Evolutionary conservation across 1,140 invertebrate genomes (phyloP).

Genomic region (Caligus rogercresseyi): DNA sequence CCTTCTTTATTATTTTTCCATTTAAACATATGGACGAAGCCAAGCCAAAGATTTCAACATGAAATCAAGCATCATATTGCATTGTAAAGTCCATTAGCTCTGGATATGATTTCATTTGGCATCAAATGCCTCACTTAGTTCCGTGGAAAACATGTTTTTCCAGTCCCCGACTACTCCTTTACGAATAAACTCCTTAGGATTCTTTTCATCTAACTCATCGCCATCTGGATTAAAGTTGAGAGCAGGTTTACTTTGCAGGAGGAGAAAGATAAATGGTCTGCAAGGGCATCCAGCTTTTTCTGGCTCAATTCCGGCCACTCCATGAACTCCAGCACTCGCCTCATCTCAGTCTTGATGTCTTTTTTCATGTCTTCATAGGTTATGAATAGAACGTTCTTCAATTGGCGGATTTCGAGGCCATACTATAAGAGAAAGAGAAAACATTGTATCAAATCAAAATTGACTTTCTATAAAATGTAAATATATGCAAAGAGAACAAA

Average conservation of each 20-base stretch:
- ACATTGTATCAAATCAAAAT: no score
- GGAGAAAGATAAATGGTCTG: background rate
- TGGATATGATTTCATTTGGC: background rate
- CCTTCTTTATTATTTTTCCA: no score
- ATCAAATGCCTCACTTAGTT: slow-evolving; percentile 29
- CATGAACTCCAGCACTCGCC: background rate
- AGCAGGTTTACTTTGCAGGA: background rate
- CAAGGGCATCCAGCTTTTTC: background rate
- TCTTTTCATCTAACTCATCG: background rate
- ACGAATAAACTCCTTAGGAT: slow-evolving; percentile 26
- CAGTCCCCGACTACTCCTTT: slow-evolving; percentile 31
- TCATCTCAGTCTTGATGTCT: slow-evolving; percentile 17
- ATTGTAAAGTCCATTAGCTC: no score
- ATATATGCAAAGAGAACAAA: background rate
- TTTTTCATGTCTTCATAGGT: slow-evolving; percentile 67
- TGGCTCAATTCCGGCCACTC: background rate
- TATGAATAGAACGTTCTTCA: slow-evolving; percentile 56
- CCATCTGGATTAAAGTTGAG: background rate
- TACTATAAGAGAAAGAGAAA: slow-evolving; percentile 23
- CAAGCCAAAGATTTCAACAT: no score
- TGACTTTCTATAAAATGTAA: background rate
- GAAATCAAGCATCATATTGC: no score
- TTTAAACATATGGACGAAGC: no score
- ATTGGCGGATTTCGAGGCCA: slow-evolving; percentile 51
- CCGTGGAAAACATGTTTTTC: slow-evolving; percentile 30